Evolutionary conservation across 1,140 invertebrate genomes (phyloP).

Genomic region (Bombus affinis): DNA sequence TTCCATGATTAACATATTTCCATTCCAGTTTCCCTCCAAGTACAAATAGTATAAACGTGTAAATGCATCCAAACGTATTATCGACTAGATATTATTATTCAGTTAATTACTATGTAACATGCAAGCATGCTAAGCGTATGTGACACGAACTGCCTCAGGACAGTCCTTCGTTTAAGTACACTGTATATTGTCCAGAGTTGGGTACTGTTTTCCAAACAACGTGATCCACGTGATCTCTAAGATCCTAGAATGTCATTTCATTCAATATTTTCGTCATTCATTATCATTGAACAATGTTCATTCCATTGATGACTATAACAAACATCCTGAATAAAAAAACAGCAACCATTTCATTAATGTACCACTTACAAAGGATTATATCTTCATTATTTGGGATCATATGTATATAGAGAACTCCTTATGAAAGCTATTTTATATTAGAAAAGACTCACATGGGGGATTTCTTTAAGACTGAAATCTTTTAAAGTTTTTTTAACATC

Average conservation of each 20-base stretch:
- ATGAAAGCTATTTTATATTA: background rate
- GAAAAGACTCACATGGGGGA: no score
- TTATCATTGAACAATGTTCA: slow-evolving; percentile 7
- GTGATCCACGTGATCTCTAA: background rate
- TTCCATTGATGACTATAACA: background rate
- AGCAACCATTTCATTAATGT: background rate
- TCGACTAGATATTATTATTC: slow-evolving; percentile 62
- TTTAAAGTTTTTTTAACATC: no score
- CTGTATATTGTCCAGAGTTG: slow-evolving; percentile 47
- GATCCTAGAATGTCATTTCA: background rate
- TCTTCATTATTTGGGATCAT: background rate
- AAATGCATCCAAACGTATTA: slow-evolving; percentile 79
- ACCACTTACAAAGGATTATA: background rate
- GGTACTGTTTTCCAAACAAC: slow-evolving; percentile 8
- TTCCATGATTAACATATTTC: slow-evolving; percentile 32
- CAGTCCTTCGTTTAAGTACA: slow-evolving; percentile 43
- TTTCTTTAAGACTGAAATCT: no score
- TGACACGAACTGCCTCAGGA: slow-evolving; percentile 5
- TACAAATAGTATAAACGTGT: slow-evolving; percentile 79
- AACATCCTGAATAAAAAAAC: background rate
- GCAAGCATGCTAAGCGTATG: slow-evolving; percentile 76
- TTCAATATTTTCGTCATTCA: background rate
- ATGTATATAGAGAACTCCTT: background rate
- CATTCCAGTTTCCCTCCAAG: slow-evolving; percentile 50
- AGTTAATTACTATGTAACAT: slow-evolving; percentile 63